Base-by-base conservation (phyloP, 2,797 vertebrate genomes). In the Eupleurogrammus muticus region DNA sequence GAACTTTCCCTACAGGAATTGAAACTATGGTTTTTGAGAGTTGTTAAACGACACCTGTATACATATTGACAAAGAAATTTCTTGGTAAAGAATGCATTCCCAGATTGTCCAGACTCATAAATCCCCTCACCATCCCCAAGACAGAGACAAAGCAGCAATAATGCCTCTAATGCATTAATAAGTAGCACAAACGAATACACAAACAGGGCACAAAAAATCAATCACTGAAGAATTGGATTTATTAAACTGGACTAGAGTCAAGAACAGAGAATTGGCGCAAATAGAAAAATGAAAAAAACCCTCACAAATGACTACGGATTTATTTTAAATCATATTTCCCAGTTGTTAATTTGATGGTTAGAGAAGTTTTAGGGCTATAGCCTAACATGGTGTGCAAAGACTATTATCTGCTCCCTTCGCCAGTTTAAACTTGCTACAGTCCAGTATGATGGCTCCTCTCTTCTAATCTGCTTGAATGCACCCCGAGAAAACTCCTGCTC, bases 391-490 rank as follows among this genome's bases (percentile, higher is more conserved):
- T 70, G 51, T 55, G 24, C 10, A 58, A 62, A 77, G 66, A n/a
- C 48, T 16, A 36, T 72, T 65, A 48, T 46, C 8, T 70, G 46
- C 56, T 75, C 40, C 55, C 32, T 66, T 38, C n/a, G 9, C 16
- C 48, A 11, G 42, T 56, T 80, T 21, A 48, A 61, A 40, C 64
- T 71, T 48, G n/a, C 59, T 44, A 28, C 28, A 28, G 28, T 28
- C 28, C 28, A 6, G 28, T 28, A 24, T 53, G 44, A 46, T 70
- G 73, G 54, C 56, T 79, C 74, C 73, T 82, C 62, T 58, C 35
- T 56, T 70, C 67, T 87, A 85, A 87, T 87, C 81, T 84, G 70
- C 74, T 48, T 50, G 75, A 85, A 65, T 68, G 56, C 81, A 54
- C 44, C 64, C 20, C 64, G 28, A 48, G 49, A 80, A 73, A 64